phyloP scores from a whole-genome alignment of 2,797 vertebrate species.

The Ctenopoma kingsleyae region DNA sequence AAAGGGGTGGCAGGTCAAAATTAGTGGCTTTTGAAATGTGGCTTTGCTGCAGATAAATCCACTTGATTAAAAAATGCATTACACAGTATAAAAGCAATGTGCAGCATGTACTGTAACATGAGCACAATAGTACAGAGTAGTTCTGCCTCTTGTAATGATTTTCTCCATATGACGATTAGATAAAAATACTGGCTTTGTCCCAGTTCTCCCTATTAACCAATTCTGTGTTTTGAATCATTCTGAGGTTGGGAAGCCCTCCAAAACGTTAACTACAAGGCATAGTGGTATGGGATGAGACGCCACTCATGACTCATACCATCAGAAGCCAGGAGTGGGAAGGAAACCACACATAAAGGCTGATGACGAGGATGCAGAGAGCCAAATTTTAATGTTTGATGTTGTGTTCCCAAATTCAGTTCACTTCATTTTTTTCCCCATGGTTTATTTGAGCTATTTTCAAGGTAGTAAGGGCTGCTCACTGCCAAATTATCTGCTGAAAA shows the following conservation, averaged over 20 bases:
- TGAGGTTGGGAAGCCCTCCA: slow-evolving; percentile 52
- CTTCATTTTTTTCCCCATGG: neutral
- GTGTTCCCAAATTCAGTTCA: slow-evolving; percentile 6
- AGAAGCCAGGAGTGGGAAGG: slow-evolving; percentile 47
- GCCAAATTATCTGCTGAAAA: slow-evolving; percentile 7
- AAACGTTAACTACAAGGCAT: slow-evolving; percentile 32
- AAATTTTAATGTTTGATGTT: slow-evolving; percentile 45
- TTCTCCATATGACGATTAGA: slow-evolving; percentile 11
- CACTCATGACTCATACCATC: slow-evolving; percentile 54
- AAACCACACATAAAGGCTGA: slow-evolving; percentile 33
- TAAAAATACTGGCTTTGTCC: slow-evolving; percentile 30
- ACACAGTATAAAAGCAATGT: slow-evolving; percentile 14
- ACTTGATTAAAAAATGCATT: slow-evolving; percentile 41
- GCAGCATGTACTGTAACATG: slow-evolving; percentile 22
- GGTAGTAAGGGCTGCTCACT: neutral
- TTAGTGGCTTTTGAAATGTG: slow-evolving; percentile 39
- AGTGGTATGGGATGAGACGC: slow-evolving; percentile 43
- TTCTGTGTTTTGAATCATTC: slow-evolving; percentile 51
- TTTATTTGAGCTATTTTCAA: neutral
- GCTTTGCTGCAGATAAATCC: slow-evolving; percentile 38
- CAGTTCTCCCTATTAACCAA: slow-evolving; percentile 32
- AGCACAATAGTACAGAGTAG: neutral
- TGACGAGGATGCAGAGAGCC: slow-evolving; percentile 9
- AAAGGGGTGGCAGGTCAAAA: slow-evolving; percentile 52
- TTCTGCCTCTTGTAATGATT: neutral